These are phyloP conservation scores for Parambassis ranga DNA, from an alignment of 2,797 vertebrate species.

Conservation along the genomic window DNA sequence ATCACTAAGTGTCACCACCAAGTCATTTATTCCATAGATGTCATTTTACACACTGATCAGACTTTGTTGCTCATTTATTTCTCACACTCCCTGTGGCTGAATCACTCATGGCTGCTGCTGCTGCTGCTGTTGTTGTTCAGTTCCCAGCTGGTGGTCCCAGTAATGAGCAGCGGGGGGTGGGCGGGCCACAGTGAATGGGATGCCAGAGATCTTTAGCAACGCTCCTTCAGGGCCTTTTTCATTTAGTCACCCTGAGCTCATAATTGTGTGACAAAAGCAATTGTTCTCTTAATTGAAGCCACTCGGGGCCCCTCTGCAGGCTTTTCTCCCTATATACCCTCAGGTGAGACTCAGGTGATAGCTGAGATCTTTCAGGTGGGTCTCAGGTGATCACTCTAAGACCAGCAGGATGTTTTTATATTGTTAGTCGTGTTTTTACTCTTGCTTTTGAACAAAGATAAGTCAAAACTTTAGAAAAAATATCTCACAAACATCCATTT, in stretches of 20 bases:
- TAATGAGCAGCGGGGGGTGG: conserved; percentile 62
- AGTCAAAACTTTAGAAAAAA: background rate
- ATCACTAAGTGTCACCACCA: no score
- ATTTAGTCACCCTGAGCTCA: conserved; percentile 81
- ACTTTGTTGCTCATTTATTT: no score
- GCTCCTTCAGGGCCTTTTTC: conserved; percentile 78
- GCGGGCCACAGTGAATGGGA: conserved; percentile 69
- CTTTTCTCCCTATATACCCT: conserved; percentile 58
- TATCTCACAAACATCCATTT: background rate
- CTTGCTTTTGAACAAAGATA: background rate
- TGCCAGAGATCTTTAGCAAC: conserved; percentile 78
- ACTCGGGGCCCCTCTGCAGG: conserved; percentile 58
- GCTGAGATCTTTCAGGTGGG: conserved; percentile 49
- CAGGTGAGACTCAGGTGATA: conserved; percentile 75
- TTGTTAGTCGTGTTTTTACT: background rate
- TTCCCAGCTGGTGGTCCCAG: conserved; percentile 74
- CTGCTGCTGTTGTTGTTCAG: conserved; percentile 54
- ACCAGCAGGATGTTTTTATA: conserved; percentile 12
- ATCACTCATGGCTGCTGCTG: conserved; percentile 29
- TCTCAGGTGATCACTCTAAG: conserved; percentile 58
- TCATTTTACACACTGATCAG: no score
- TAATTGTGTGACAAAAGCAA: conserved; percentile 85
- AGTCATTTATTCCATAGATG: no score
- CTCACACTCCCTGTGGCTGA: conserved; percentile 9
- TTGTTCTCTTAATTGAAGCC: conserved; percentile 83